These are phyloP conservation scores for Eupithecia pulchellata DNA, from an alignment of 2,888 invertebrate genomes.

Conservation along the genomic window DNA sequence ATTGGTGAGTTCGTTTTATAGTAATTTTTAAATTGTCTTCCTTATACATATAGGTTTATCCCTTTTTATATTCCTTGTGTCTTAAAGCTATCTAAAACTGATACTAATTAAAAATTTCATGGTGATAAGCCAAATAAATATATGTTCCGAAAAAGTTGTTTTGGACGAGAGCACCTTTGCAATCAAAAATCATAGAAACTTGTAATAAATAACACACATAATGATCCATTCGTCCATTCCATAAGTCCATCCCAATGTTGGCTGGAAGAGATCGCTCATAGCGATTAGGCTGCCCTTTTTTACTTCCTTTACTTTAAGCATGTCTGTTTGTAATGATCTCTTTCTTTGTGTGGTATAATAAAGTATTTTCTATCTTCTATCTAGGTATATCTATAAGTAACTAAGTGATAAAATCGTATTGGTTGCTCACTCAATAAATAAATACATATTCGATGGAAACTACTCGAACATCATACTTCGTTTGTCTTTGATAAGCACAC, in stretches of 20 bases:
- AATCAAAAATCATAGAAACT: neutral
- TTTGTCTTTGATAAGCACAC: neutral
- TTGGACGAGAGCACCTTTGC: neutral
- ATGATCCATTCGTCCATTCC: neutral
- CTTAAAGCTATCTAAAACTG: neutral
- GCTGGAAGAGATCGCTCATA: too few relatives aligned
- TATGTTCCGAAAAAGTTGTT: neutral
- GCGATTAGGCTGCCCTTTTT: too few relatives aligned
- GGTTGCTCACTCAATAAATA: too few relatives aligned
- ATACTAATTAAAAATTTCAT: neutral
- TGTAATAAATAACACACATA: too few relatives aligned
- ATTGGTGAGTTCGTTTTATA: constrained; percentile 84
- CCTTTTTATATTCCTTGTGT: neutral
- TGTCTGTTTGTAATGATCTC: too few relatives aligned
- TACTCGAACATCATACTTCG: neutral
- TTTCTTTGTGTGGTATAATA: too few relatives aligned
- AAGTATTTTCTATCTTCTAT: too few relatives aligned
- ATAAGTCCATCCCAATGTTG: too few relatives aligned
- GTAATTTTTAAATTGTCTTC: neutral
- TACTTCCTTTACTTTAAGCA: too few relatives aligned
- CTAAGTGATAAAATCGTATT: too few relatives aligned
- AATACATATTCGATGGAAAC: too few relatives aligned
- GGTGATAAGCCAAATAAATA: neutral
- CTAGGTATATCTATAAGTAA: too few relatives aligned
- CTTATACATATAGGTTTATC: neutral